These are phyloP conservation scores for Drosophila carrolli DNA, from an alignment of 1,140 invertebrate genomes.

Conservation along the genomic window DNA sequence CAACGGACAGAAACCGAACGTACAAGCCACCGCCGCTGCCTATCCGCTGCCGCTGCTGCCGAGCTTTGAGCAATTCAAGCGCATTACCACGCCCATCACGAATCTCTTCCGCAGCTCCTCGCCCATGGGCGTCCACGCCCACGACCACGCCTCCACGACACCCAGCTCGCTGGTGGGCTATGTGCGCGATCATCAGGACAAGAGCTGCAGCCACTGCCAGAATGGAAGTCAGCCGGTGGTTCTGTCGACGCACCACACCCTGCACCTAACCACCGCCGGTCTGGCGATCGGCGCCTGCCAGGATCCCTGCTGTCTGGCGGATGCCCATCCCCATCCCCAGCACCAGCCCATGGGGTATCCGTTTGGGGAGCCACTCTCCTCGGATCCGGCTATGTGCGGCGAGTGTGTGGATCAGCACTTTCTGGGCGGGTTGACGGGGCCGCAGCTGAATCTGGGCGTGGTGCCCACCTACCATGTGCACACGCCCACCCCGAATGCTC, in stretches of 20 bases:
- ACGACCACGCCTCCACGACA: constrained; percentile 56
- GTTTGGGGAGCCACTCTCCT: constrained; percentile 65
- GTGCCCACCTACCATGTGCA: constrained; percentile 82
- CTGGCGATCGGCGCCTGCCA: constrained; percentile 71
- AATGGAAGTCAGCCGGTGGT: constrained; percentile 81
- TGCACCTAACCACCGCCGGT: constrained; percentile 62
- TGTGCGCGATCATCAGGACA: constrained; percentile 79
- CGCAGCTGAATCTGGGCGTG: constrained; percentile 71
- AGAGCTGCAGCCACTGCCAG: constrained; percentile 81
- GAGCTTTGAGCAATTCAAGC: constrained; percentile 79
- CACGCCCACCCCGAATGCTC: constrained; percentile 79
- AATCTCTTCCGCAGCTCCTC: constrained; percentile 82
- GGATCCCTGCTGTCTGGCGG: constrained; percentile 77
- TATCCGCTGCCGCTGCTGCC: constrained; percentile 63
- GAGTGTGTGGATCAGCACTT: constrained; percentile 83
- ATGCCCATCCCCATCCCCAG: constrained; percentile 80
- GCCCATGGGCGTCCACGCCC: constrained; percentile 43
- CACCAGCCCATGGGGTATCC: constrained; percentile 78
- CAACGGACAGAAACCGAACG: constrained; percentile 68
- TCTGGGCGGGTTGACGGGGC: constrained; percentile 67
- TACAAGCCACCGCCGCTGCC: constrained; percentile 48
- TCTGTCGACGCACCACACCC: constrained; percentile 73
- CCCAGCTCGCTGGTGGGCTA: constrained; percentile 78
- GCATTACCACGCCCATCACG: constrained; percentile 77
- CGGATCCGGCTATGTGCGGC: constrained; percentile 79